Conservation (phyloP, 30 jellyfish, hydroid and myxozoan genomes). For the Aurelia aurita region DNA sequence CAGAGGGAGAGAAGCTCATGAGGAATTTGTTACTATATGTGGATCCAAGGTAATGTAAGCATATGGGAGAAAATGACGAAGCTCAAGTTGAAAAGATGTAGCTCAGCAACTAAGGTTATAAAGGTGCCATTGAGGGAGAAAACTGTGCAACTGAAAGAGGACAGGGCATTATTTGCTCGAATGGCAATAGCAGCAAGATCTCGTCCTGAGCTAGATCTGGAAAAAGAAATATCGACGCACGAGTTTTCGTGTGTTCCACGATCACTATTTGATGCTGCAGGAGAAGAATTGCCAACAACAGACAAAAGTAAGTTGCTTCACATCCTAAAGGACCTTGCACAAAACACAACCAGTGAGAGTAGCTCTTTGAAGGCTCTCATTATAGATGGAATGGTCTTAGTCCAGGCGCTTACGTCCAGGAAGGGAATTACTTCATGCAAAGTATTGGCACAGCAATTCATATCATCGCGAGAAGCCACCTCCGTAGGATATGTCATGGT, state of each 20-base stretch:
- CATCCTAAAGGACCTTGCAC: conserved; percentile 48
- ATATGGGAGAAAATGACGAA: conserved; percentile 50
- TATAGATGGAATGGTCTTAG: conserved; percentile 33
- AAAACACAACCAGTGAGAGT: conserved; percentile 15
- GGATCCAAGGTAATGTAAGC: conserved; percentile 57
- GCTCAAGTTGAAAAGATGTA: conserved; percentile 47
- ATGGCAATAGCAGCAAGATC: conserved; percentile 63
- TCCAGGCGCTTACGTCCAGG: conserved; percentile 35
- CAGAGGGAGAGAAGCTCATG: conserved; percentile 65
- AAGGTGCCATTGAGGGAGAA: conserved; percentile 40
- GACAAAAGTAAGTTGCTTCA: conserved; percentile 45
- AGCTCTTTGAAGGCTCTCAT: conserved; percentile 27
- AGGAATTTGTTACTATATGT: conserved; percentile 25
- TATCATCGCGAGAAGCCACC: conserved; percentile 24
- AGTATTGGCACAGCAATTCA: conserved; percentile 35
- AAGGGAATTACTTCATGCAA: conserved; percentile 37
- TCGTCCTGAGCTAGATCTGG: conserved; percentile 44
- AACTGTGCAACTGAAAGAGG: conserved; percentile 51
- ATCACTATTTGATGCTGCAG: conserved; percentile 51
- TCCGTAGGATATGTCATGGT: conserved; percentile 37
- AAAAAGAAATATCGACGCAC: conserved; percentile 19
- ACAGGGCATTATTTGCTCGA: conserved; percentile 52
- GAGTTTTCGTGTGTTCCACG: conserved; percentile 52
- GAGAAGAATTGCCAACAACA: conserved; percentile 58
- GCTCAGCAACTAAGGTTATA: conserved; percentile 45